Evolutionary conservation across 2,888 invertebrate genomes (phyloP).

Genomic region (Drosophila melanosoma): DNA sequence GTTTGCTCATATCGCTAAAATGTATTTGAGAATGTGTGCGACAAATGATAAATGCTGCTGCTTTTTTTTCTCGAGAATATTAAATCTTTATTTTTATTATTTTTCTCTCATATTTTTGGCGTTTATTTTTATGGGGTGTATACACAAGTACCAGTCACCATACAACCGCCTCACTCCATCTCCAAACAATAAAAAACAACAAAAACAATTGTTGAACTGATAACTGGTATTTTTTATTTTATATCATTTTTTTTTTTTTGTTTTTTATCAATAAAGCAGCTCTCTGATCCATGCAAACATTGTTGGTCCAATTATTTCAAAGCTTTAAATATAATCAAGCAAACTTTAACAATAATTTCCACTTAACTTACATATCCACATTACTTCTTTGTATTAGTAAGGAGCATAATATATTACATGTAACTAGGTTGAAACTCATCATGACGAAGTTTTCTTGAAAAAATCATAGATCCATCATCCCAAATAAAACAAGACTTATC

Average conservation of each 20-base stretch:
- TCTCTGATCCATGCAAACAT: background rate
- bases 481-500: background rate
- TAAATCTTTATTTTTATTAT: slow-evolving; percentile 3
- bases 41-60: slow-evolving; percentile 3
- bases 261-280: slow-evolving; percentile 18
- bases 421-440: background rate
- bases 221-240: slow-evolving; percentile 21
- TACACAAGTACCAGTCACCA: slow-evolving; percentile 50
- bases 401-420: background rate
- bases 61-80: background rate
- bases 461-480: background rate
- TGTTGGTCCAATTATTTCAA: background rate
- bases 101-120: slow-evolving; percentile 4
- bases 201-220: slow-evolving; percentile 22
- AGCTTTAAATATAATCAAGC: background rate
- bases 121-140: slow-evolving; percentile 49
- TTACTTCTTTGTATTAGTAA: background rate
- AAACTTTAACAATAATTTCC: background rate
- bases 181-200: slow-evolving; percentile 5
- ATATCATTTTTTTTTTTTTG: background rate
- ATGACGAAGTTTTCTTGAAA: too few species aligned
- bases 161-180: slow-evolving; percentile 8
- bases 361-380: background rate
- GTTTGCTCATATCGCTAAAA: background rate
- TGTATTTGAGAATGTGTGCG: background rate